Conservation (phyloP, 1,140 invertebrate genomes). For the Camponotus vicinus region DNA sequence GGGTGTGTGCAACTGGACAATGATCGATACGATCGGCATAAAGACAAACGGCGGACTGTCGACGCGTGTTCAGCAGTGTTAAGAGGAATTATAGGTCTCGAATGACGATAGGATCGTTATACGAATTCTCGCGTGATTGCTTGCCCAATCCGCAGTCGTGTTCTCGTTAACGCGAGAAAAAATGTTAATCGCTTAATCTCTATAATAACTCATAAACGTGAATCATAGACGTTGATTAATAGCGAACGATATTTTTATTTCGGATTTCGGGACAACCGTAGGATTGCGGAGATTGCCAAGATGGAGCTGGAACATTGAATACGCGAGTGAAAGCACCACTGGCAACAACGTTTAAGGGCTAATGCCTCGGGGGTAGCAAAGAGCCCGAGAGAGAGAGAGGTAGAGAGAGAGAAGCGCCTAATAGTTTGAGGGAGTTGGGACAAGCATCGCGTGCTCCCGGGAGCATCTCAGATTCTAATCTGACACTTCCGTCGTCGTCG, state of each 20-base stretch:
- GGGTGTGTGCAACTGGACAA: background rate
- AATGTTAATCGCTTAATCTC: background rate
- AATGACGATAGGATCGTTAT: background rate
- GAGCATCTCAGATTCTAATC: constrained; percentile 84
- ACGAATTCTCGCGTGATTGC: background rate
- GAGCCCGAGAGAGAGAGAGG: constrained; percentile 41
- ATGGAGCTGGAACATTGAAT: background rate
- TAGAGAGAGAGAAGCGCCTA: constrained; percentile 63
- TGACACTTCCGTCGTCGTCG: constrained; percentile 81
- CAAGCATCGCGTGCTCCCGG: constrained; percentile 79
- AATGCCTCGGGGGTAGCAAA: constrained; percentile 36
- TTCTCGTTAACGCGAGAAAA: background rate
- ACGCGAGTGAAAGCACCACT: constrained; percentile 66
- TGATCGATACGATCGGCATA: constrained; percentile 35
- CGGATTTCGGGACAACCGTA: background rate
- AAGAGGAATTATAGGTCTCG: background rate
- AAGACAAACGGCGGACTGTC: background rate
- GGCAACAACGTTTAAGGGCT: constrained; percentile 67
- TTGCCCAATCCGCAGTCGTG: background rate
- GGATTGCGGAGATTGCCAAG: background rate
- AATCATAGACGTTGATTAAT: background rate
- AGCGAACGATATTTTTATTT: background rate
- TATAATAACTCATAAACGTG: background rate
- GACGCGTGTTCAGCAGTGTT: background rate
- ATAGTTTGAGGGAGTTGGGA: constrained; percentile 75